Conservation (phyloP, 2,113 vertebrate genomes). For the Scomber colias region DNA sequence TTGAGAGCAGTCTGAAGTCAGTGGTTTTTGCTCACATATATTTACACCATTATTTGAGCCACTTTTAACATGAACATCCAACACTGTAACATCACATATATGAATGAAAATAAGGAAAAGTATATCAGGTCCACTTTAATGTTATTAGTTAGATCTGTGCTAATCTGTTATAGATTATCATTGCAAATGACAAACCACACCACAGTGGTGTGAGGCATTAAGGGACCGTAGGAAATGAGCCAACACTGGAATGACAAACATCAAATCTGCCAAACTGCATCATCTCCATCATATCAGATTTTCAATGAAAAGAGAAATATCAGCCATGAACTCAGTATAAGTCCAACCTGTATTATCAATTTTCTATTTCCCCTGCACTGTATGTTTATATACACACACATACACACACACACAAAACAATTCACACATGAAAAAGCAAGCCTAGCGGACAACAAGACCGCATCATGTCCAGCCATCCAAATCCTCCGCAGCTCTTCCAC, state of each 20-base stretch:
- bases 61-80: too few relatives aligned
- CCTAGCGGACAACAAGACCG: constrained; percentile 11
- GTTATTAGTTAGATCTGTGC: too few relatives aligned
- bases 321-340: not conserved
- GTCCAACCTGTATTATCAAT: not conserved
- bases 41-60: too few relatives aligned
- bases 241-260: not conserved
- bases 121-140: too few relatives aligned
- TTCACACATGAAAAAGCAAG: constrained; percentile 1
- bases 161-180: not conserved
- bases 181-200: not conserved
- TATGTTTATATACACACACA: not conserved
- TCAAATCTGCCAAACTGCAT: not conserved
- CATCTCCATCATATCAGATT: not conserved
- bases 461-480: constrained; percentile 12
- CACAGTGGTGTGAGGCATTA: constrained; percentile 2
- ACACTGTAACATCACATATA: too few relatives aligned
- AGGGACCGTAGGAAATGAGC: not conserved
- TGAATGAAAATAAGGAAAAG: too few relatives aligned
- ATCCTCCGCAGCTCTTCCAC: constrained; percentile 17
- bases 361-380: not conserved
- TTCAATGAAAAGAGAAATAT: constrained; percentile 11
- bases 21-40: too few relatives aligned
- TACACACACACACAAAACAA: not conserved
- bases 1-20: too few relatives aligned